phyloP scores from a whole-genome alignment of 2,113 vertebrate genomes.

The Nyctibius bracteatus region DNA sequence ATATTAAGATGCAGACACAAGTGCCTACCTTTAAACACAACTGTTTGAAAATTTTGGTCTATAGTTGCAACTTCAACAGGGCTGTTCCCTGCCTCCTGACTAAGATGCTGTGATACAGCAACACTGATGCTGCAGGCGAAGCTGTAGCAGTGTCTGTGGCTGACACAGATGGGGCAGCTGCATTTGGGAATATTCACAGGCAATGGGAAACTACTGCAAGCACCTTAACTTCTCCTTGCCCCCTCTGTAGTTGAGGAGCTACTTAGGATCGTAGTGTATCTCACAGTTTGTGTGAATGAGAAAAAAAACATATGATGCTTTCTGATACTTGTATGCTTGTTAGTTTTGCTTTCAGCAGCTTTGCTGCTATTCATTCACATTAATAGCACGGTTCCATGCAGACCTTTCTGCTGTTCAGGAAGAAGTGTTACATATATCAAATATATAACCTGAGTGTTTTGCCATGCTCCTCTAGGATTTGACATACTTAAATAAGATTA shows the following conservation, averaged over 20 bases:
- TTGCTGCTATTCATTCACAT: neutral
- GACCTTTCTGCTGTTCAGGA: neutral
- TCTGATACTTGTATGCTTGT: neutral
- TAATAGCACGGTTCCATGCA: neutral
- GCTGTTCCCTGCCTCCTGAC: neutral
- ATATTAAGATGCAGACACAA: neutral
- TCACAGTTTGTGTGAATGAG: neutral
- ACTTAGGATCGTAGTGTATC: neutral
- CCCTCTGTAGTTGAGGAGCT: neutral
- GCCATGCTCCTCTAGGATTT: neutral
- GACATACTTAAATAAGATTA: neutral
- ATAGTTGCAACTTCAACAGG: neutral
- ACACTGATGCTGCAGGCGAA: neutral
- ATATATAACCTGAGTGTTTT: neutral
- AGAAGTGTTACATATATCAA: neutral
- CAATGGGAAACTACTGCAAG: neutral
- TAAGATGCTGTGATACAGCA: neutral
- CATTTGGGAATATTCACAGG: neutral
- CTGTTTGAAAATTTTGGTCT: neutral
- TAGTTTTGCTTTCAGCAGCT: neutral
- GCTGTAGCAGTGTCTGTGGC: neutral
- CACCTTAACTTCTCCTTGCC: neutral
- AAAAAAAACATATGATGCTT: neutral
- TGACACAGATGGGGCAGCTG: neutral
- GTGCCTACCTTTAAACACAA: neutral